phyloP scores from a whole-genome alignment of 1,140 invertebrate species.

The Ruditapes philippinarum region DNA sequence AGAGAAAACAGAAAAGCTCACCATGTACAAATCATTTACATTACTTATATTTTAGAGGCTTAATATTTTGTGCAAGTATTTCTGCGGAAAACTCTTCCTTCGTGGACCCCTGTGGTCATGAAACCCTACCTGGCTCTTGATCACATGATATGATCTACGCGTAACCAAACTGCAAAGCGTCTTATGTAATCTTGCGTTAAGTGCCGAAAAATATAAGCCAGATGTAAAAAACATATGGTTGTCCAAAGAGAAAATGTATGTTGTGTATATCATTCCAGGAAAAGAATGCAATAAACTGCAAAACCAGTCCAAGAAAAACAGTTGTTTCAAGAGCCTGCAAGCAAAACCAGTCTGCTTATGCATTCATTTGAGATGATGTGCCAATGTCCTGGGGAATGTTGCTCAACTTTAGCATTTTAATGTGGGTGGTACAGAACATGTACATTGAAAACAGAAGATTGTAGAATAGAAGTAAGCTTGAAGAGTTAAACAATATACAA shows the following conservation, averaged over 20 bases:
- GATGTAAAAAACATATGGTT: constrained; percentile 69
- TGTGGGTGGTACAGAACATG: constrained; percentile 9
- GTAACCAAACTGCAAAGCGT: constrained; percentile 53
- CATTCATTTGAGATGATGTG: constrained; percentile 21
- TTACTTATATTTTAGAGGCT: not conserved
- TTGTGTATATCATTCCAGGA: constrained; percentile 50
- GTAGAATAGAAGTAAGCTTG: no score
- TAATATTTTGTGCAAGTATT: no score
- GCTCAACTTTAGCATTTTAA: not conserved
- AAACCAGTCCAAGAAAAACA: constrained; percentile 67
- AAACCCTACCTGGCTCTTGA: constrained; percentile 17
- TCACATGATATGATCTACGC: constrained; percentile 47
- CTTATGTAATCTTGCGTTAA: constrained; percentile 68
- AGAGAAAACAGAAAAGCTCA: not conserved
- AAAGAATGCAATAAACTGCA: constrained; percentile 49
- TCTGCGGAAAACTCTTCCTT: constrained; percentile 5
- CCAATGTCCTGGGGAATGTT: constrained; percentile 27
- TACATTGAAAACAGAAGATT: not conserved
- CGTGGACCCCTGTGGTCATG: constrained; percentile 46
- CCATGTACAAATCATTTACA: not conserved
- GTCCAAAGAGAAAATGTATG: constrained; percentile 53
- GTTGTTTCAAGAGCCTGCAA: constrained; percentile 41
- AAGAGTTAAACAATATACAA: constrained; percentile 1
- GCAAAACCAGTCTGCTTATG: constrained; percentile 22
- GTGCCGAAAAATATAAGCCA: constrained; percentile 65